Evolutionary conservation across 2,888 invertebrate genomes (phyloP).

Genomic region (Apodemia duryi): DNA sequence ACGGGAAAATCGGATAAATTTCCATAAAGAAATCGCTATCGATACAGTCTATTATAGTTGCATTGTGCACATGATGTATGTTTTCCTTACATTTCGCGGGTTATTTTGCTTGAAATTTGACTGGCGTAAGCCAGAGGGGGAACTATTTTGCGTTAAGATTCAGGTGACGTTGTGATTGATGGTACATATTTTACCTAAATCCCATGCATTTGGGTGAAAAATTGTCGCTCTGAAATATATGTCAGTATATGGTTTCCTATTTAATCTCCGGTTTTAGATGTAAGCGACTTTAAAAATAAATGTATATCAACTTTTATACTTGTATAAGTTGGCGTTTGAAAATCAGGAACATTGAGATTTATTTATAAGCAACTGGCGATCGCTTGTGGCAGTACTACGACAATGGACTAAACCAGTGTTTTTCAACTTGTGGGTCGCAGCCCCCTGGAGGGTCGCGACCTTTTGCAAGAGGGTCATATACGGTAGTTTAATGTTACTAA

Average conservation of each 20-base stretch:
- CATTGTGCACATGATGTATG: conserved; percentile 72
- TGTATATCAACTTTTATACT: too few relatives aligned
- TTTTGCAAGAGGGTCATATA: too few relatives aligned
- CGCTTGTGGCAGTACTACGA: too few relatives aligned
- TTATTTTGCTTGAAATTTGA: conserved; percentile 56
- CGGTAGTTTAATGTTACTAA: too few relatives aligned
- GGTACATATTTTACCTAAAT: conserved; percentile 42
- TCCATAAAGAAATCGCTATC: conserved; percentile 58
- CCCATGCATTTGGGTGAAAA: conserved; percentile 33
- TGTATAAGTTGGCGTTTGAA: too few relatives aligned
- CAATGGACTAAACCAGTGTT: too few relatives aligned
- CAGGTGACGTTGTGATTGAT: conserved; percentile 63
- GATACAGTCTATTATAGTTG: conserved; percentile 54
- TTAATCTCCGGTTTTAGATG: not conserved
- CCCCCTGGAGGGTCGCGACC: too few relatives aligned
- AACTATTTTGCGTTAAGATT: conserved; percentile 48
- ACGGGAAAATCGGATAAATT: conserved; percentile 58
- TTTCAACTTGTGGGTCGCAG: too few relatives aligned
- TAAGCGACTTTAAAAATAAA: not conserved
- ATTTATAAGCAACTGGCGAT: too few relatives aligned
- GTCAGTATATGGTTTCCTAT: conserved; percentile 15
- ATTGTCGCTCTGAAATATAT: conserved; percentile 29
- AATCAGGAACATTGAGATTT: too few relatives aligned
- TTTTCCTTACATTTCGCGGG: conserved; percentile 59
- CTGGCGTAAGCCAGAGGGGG: conserved; percentile 43